phyloP scores from a whole-genome alignment of 2,113 vertebrate species.

The Brachirus orientalis region DNA sequence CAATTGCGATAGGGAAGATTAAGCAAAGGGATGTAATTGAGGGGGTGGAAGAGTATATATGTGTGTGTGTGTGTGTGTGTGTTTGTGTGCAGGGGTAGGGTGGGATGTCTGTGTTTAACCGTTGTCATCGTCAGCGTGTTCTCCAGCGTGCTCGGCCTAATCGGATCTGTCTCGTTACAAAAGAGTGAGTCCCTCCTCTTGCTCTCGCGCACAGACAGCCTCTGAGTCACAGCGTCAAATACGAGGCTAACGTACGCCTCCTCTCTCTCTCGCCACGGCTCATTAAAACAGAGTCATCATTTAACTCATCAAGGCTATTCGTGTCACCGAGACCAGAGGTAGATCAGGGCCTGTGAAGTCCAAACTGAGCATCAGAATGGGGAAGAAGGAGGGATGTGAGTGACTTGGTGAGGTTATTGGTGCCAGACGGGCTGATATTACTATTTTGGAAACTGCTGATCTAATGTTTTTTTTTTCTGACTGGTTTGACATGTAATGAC shows the following conservation, averaged over 20 bases:
- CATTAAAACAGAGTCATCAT: conserved; percentile 49
- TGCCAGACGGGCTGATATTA: no score
- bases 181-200: conserved; percentile 33
- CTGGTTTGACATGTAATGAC: no score
- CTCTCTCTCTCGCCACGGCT: conserved; percentile 48
- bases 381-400: no score
- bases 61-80: conserved; percentile 3
- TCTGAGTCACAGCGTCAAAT: conserved; percentile 42
- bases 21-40: conserved; percentile 63
- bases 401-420: no score
- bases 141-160: conserved; percentile 30
- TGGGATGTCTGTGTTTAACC: conserved; percentile 39
- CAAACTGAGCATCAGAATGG: no score
- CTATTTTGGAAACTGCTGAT: no score
- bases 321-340: conserved; percentile 8
- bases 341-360: not conserved
- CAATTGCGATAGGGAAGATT: conserved; percentile 51
- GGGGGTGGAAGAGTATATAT: conserved; percentile 24
- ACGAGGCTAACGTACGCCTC: conserved; percentile 17
- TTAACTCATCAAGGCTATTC: conserved; percentile 43
- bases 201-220: no score
- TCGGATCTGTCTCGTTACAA: conserved; percentile 61
- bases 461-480: no score
- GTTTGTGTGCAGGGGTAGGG: conserved; percentile 2
- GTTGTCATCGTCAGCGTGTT: conserved; percentile 48